phyloP scores from a whole-genome alignment of 2,888 invertebrate genomes.

The Sclerodermus sp. region DNA sequence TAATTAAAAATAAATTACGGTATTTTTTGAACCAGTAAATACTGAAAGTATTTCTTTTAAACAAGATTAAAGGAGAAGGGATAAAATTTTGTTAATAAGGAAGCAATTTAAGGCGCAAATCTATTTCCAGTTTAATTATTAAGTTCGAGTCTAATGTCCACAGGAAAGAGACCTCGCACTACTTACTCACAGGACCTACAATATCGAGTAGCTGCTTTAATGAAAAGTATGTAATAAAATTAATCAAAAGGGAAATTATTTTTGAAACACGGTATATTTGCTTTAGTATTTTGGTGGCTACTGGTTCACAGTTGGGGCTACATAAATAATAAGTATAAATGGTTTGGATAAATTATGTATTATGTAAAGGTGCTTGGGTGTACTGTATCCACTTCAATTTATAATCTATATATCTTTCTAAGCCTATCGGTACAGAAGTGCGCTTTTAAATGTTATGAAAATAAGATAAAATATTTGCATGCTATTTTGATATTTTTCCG shows the following conservation, averaged over 20 bases:
- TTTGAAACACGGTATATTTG: constrained; percentile 3
- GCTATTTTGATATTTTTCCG: too few relatives aligned
- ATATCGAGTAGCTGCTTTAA: constrained; percentile 58
- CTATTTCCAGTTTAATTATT: constrained; percentile 12
- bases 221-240: constrained; percentile 58
- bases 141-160: constrained; percentile 46
- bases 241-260: constrained; percentile 19
- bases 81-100: too few relatives aligned
- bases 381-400: constrained; percentile 5
- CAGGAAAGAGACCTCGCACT: constrained; percentile 54
- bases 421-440: too few relatives aligned
- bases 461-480: too few relatives aligned
- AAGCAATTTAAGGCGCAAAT: too few relatives aligned
- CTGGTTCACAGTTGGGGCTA: constrained; percentile 31
- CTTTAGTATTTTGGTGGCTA: constrained; percentile 24
- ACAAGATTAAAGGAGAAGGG: too few relatives aligned
- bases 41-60: too few relatives aligned
- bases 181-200: constrained; percentile 60
- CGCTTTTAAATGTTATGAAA: too few relatives aligned
- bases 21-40: too few relatives aligned
- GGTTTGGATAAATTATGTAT: constrained; percentile 13
- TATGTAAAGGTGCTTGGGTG: constrained; percentile 31
- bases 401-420: neutral
- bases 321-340: constrained; percentile 17
- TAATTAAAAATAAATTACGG: too few relatives aligned